phyloP scores from a whole-genome alignment of 1,140 invertebrate genomes.

The Apis florea region DNA sequence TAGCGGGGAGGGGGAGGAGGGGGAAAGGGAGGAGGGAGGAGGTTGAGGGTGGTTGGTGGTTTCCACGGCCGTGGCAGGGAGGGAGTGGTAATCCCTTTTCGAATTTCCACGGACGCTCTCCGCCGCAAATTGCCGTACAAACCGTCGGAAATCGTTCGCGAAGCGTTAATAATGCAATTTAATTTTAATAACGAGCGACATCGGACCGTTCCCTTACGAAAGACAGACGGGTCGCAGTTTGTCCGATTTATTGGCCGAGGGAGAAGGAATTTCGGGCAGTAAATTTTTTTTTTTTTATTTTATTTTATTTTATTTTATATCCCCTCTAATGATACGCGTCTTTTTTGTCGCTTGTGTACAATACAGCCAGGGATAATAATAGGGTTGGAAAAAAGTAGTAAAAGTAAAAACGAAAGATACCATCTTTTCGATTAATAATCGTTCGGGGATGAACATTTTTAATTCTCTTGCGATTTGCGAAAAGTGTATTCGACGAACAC shows the following conservation, averaged over 20 bases:
- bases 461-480: no score
- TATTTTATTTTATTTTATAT: slow-evolving; percentile 35
- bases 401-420: no score
- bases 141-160: slow-evolving; percentile 69
- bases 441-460: no score
- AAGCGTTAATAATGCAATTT: slow-evolving; percentile 77
- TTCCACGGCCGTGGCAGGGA: slow-evolving; percentile 54
- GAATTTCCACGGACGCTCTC: slow-evolving; percentile 69
- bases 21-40: background rate
- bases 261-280: slow-evolving; percentile 15
- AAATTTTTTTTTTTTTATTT: background rate
- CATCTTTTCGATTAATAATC: no score
- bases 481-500: no score
- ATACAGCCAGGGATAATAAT: background rate
- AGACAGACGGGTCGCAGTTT: slow-evolving; percentile 59
- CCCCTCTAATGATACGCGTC: background rate
- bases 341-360: background rate
- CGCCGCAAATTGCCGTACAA: slow-evolving; percentile 70
- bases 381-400: no score
- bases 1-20: slow-evolving; percentile 12
- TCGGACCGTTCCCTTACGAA: slow-evolving; percentile 53
- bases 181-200: slow-evolving; percentile 75
- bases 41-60: background rate
- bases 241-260: slow-evolving; percentile 34
- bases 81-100: slow-evolving; percentile 72